A percentile compares a stretch with the other conserved stretches of the same genome.
phyloP scores from a whole-genome alignment of 2,888 invertebrate species.

The Epirrhoe tristata region DNA sequence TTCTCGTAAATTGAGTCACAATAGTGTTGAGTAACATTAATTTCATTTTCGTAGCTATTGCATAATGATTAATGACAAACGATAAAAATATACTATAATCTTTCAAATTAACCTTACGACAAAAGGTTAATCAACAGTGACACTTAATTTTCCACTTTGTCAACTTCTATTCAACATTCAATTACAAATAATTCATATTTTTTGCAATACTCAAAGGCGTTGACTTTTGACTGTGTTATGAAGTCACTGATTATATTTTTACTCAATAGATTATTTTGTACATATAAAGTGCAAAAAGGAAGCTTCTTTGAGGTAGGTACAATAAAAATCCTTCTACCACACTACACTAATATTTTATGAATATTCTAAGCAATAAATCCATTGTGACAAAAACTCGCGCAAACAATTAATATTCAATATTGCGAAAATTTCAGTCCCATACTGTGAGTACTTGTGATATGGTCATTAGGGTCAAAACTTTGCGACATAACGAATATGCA shows the following conservation, averaged over 20 bases:
- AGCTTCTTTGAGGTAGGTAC: no score
- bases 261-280: no score
- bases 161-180: constrained; percentile 17
- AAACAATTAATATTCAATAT: constrained; percentile 19
- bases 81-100: neutral
- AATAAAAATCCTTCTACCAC: no score
- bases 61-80: constrained; percentile 9
- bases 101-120: constrained; percentile 12
- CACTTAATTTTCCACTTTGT: constrained; percentile 34
- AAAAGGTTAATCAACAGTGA: constrained; percentile 24
- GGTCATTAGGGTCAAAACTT: constrained; percentile 22
- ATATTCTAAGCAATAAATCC: no score
- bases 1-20: no score
- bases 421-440: constrained; percentile 19
- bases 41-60: neutral
- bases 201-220: no score
- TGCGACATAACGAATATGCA: neutral
- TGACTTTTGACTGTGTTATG: neutral
- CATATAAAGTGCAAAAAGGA: no score
- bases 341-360: no score
- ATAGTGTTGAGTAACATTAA: neutral
- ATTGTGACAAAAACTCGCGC: neutral
- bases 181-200: neutral
- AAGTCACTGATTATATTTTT: no score
- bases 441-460: neutral